A percentile compares a stretch with the other conserved stretches of the same genome.
Evolutionary conservation across 2,888 invertebrate genomes (phyloP).

Genomic region (Dynastes hyllus): DNA sequence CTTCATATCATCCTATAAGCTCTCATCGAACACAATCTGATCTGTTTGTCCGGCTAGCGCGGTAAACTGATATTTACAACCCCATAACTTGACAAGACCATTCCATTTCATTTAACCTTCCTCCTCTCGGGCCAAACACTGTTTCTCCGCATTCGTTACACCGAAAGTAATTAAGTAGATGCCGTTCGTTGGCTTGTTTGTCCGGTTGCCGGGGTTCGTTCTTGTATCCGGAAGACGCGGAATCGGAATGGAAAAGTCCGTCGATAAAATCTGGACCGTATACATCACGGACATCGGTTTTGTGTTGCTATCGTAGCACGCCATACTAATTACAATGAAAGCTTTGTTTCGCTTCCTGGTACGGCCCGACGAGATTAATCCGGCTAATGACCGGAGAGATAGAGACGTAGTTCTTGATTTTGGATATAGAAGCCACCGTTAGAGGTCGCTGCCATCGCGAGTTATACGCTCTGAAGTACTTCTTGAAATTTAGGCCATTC

Average conservation of each 20-base stretch:
- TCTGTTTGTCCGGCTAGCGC: conserved; percentile 19
- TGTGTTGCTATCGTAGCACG: conserved; percentile 19
- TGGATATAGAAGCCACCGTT: background rate
- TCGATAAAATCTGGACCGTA: conserved; percentile 31
- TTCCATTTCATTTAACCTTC: conserved; percentile 41
- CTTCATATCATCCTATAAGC: background rate
- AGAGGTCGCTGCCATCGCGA: too few species aligned
- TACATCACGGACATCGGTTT: conserved; percentile 21
- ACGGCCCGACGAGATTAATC: conserved; percentile 22
- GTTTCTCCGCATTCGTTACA: background rate
- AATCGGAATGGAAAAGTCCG: background rate
- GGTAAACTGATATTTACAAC: conserved; percentile 31
- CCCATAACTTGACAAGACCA: conserved; percentile 36
- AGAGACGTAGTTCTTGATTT: conserved; percentile 17
- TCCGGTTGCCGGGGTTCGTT: conserved; percentile 10
- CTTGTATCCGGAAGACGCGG: conserved; percentile 16
- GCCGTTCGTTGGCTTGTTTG: conserved; percentile 29
- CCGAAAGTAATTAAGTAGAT: conserved; percentile 44
- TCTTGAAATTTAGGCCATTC: too few species aligned
- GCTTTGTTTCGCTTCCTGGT: conserved; percentile 31
- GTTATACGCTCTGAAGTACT: too few species aligned
- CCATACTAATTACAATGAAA: conserved; percentile 34
- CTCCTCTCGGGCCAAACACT: background rate
- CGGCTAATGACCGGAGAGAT: conserved; percentile 33
- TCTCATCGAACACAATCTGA: conserved; percentile 17